Evolutionary conservation across 1,140 invertebrate species (phyloP), one percentile per base, ranked within the genome.

Genomic region (Drosophila ercepeae): DNA sequence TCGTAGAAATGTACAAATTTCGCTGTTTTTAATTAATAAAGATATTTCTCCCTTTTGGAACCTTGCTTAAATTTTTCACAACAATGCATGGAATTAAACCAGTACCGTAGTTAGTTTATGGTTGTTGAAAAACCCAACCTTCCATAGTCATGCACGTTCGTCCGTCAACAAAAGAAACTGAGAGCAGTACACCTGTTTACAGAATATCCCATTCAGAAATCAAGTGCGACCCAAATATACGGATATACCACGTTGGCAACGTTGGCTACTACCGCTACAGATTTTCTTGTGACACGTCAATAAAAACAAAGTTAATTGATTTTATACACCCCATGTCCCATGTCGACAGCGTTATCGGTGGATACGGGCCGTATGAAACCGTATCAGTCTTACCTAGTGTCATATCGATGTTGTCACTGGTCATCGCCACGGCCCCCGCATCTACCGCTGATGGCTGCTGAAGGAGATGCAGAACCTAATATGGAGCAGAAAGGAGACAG

Each of bases 371-470:
- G 25, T n/a, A 27, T 4, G 3, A 9, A 32, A 11, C 11, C 4
- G 16, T 11, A n/a, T 36, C 14, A 21, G 3, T 55, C 92, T 94
- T 93, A 97, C 96, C 95, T 93, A 97, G 93, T 65, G 95, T 95
- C 93, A 94, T 94, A 92, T 96, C 95, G 92, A 97, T 94, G 92
- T 96, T 97, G 79, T 94, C 92, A 91, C 94, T 92, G 57, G 94
- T 96, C 76, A 97, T 93, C 84, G 95, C 92, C 42, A 96, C 93
- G 50, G 96, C 96, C 59, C 95, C 96, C 89, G 95, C 95, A 92
- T 78, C 69, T 60, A 74, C 58, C 48, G 82, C 55, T 27, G 65
- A 53, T 50, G 77, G 64, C 21, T 63, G 55, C 3, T 61, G 53
- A 34, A 86, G 53, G 36, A 88, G 68, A 61, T 88, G 68, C 4